Evolutionary conservation across 2,797 vertebrate species (phyloP).

Genomic region (Eulemur coronatus): DNA sequence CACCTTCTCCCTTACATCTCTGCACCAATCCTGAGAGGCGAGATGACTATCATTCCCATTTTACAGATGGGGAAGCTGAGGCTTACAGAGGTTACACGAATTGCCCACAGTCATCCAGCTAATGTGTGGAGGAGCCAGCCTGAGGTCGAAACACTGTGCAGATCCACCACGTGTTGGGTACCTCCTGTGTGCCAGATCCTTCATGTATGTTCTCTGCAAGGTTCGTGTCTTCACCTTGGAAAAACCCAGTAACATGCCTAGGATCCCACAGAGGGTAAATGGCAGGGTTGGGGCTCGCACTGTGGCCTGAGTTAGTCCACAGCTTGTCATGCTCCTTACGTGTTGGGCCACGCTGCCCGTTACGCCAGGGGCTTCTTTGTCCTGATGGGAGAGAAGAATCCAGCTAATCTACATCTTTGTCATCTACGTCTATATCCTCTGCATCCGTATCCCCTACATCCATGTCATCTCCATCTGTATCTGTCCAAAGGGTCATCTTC

Average conservation of each 20-base stretch:
- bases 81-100: not conserved
- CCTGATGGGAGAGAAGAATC: not conserved
- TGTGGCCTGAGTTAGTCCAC: not conserved
- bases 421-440: not conserved
- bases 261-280: not conserved
- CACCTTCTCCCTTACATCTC: not conserved
- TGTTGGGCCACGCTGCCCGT: not conserved
- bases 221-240: not conserved
- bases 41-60: not conserved
- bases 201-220: not conserved
- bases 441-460: not conserved
- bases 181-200: not conserved
- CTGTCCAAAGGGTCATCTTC: not conserved
- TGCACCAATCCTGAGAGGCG: fast-evolving
- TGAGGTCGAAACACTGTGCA: too few species aligned
- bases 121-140: not conserved
- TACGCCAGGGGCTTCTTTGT: not conserved
- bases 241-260: not conserved
- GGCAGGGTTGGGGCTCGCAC: not conserved
- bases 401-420: fast-evolving
- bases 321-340: not conserved
- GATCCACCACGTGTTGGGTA: not conserved
- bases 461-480: not conserved
- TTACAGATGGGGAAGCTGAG: not conserved
- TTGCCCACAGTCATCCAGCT: not conserved